These are phyloP conservation scores for Laspeyria flexula DNA, from an alignment of 2,888 invertebrate genomes.

Conservation along the genomic window DNA sequence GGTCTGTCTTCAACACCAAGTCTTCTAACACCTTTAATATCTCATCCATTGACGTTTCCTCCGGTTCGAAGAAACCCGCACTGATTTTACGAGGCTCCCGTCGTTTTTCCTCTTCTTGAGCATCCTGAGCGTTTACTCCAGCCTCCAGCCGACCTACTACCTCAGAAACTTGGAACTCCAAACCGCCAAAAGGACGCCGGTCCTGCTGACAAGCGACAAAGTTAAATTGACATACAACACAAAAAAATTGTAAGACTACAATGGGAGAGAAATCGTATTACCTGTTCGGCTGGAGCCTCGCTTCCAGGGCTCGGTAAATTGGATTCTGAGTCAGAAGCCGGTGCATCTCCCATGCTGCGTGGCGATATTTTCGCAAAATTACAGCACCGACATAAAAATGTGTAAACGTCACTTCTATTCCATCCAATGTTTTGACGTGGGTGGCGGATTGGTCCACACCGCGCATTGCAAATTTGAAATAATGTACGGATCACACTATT, in stretches of 20 bases:
- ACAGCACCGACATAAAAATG: slow-evolving; percentile 74
- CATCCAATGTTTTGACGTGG: slow-evolving; percentile 77
- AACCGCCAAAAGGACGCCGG: slow-evolving; percentile 87
- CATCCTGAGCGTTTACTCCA: slow-evolving; percentile 81
- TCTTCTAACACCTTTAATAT: slow-evolving; percentile 87
- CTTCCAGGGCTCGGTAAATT: slow-evolving; percentile 62
- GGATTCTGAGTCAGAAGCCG: slow-evolving; percentile 69
- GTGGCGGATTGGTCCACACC: slow-evolving; percentile 27
- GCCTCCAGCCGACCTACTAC: slow-evolving; percentile 90
- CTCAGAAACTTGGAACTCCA: slow-evolving; percentile 91
- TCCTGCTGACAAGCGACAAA: slow-evolving; percentile 72
- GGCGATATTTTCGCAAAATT: slow-evolving; percentile 72
- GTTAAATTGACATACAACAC: slow-evolving; percentile 36
- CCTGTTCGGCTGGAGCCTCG: slow-evolving; percentile 63
- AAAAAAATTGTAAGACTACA: slow-evolving; percentile 4
- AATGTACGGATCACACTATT: not conserved
- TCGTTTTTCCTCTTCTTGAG: slow-evolving; percentile 71
- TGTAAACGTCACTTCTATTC: slow-evolving; percentile 81
- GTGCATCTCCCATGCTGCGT: slow-evolving; percentile 83
- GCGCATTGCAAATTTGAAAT: slow-evolving; percentile 17
- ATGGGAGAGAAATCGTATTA: slow-evolving; percentile 46
- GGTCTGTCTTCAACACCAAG: slow-evolving; percentile 86
- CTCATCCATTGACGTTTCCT: slow-evolving; percentile 86
- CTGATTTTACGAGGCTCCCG: slow-evolving; percentile 79
- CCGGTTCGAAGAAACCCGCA: slow-evolving; percentile 82